phyloP scores from a whole-genome alignment of 2,797 vertebrate genomes.

The Fundulus diaphanus region DNA sequence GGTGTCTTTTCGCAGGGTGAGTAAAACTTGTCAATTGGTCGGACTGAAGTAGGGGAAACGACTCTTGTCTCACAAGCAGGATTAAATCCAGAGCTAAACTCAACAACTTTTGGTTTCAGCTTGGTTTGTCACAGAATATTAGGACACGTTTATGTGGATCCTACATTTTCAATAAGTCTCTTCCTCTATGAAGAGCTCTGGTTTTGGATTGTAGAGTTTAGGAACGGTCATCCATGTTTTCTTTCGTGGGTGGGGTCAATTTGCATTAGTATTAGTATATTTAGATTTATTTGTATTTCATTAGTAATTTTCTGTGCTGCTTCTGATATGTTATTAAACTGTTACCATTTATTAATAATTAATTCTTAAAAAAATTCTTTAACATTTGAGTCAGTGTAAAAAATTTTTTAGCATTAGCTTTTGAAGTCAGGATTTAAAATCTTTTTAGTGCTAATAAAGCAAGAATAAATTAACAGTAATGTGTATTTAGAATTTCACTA shows the following conservation, averaged over 20 bases:
- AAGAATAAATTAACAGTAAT: background rate
- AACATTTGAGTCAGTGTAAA: too few species aligned
- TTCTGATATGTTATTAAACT: too few species aligned
- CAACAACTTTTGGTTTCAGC: background rate
- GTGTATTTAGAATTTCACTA: background rate
- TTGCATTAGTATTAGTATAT: too few species aligned
- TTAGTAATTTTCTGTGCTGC: background rate
- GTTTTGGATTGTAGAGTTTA: background rate
- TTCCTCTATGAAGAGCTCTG: background rate
- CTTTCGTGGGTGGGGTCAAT: too few species aligned
- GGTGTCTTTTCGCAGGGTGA: constrained; percentile 96
- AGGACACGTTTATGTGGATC: background rate
- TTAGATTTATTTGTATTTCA: too few species aligned
- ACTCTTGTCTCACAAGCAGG: background rate
- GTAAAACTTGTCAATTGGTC: constrained; percentile 34
- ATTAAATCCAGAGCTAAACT: background rate
- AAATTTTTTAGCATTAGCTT: too few species aligned
- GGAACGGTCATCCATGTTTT: background rate
- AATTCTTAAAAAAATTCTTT: too few species aligned
- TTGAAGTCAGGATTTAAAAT: too few species aligned
- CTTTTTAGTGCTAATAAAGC: too few species aligned
- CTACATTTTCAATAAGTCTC: too few species aligned
- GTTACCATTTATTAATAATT: background rate
- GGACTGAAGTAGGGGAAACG: background rate
- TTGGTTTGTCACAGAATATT: background rate